Percentiles rank a stretch among this genome's conserved stretches.
Evolutionary conservation across 2,888 invertebrate species (phyloP).

Genomic region (Phytoseiulus persimilis): DNA sequence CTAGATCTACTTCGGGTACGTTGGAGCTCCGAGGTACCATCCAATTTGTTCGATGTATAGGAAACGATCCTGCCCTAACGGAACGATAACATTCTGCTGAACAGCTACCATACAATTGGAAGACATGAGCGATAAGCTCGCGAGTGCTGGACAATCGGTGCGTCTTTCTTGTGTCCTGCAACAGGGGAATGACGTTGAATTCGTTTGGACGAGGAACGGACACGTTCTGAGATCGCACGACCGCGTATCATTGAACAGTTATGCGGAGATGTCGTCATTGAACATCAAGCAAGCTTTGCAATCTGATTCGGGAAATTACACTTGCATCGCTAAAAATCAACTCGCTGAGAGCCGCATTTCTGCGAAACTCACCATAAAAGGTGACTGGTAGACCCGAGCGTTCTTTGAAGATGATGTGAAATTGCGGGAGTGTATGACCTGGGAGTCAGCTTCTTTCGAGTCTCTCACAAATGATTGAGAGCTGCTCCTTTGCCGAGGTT

Average conservation of each 20-base stretch:
- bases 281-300: not conserved
- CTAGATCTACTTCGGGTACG: not conserved
- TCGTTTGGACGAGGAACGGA: not conserved
- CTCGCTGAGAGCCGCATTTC: not conserved
- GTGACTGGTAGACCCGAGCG: too few relatives aligned
- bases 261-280: not conserved
- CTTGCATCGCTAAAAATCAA: constrained; percentile 28
- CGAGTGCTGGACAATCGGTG: not conserved
- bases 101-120: not conserved
- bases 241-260: not conserved
- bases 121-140: not conserved
- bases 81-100: not conserved
- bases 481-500: too few relatives aligned
- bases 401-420: too few relatives aligned
- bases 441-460: too few relatives aligned
- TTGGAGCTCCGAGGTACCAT: not conserved
- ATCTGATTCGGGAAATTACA: constrained; percentile 7
- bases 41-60: not conserved
- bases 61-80: not conserved
- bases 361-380: constrained; percentile 19
- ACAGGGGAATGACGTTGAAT: not conserved
- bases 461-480: too few relatives aligned
- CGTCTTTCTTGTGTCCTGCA: not conserved
- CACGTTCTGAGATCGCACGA: not conserved
- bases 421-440: too few relatives aligned